These are phyloP conservation scores for Lordiphosa fenestrarum DNA, from an alignment of 2,888 invertebrate genomes.

Conservation along the genomic window DNA sequence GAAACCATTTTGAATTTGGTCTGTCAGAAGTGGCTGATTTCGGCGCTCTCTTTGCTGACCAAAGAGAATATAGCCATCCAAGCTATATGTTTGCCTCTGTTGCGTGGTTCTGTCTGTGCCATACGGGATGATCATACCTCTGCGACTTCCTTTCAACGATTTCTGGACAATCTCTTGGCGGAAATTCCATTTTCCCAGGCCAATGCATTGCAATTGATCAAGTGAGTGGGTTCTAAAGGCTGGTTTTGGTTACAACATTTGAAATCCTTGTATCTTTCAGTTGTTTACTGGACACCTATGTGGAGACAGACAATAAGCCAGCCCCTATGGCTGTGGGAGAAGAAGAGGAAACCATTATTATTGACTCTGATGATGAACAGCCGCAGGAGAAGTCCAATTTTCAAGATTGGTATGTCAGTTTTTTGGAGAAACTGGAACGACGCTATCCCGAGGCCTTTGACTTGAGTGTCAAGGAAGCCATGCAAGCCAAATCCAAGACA, in stretches of 20 bases:
- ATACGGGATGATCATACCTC: slow-evolving; percentile 82
- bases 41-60: slow-evolving; percentile 82
- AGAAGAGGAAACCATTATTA: slow-evolving; percentile 77
- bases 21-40: slow-evolving; percentile 81
- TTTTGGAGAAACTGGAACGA: slow-evolving; percentile 84
- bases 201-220: slow-evolving; percentile 82
- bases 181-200: slow-evolving; percentile 83
- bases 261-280: slow-evolving; percentile 70
- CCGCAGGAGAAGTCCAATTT: slow-evolving; percentile 58
- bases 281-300: slow-evolving; percentile 80
- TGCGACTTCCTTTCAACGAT: slow-evolving; percentile 81
- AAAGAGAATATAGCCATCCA: slow-evolving; percentile 82
- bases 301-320: slow-evolving; percentile 20
- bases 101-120: slow-evolving; percentile 82
- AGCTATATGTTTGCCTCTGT: slow-evolving; percentile 83
- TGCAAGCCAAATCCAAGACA: slow-evolving; percentile 69
- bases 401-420: slow-evolving; percentile 82
- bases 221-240: slow-evolving; percentile 80
- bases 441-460: slow-evolving; percentile 88
- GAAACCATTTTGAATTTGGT: slow-evolving; percentile 82
- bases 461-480: slow-evolving; percentile 83
- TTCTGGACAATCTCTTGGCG: slow-evolving; percentile 83
- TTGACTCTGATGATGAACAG: slow-evolving; percentile 76
- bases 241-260: too few species aligned
- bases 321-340: slow-evolving; percentile 14